Evolutionary conservation across 2,797 vertebrate species (phyloP), one percentile per base, ranked within the genome.

Genomic region (Pampus argenteus): DNA sequence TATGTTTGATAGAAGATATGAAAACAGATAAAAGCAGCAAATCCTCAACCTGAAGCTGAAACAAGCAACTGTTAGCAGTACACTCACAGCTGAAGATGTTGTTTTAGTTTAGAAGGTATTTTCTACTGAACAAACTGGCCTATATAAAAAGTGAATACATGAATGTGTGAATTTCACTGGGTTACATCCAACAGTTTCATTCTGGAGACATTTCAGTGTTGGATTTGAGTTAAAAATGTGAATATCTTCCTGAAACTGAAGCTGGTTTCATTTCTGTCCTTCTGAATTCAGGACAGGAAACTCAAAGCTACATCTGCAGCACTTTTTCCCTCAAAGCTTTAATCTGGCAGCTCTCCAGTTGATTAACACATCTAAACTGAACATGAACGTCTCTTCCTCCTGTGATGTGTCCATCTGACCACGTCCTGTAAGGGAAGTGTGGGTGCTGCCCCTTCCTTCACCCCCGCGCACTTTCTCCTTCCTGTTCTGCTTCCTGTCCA

Each of bases 401-500:
- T 58, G 28, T 65, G 69, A 74, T 85, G 68, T 71, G 44, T 69
- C 61, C 79, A 56, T 67, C 59, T 62, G 52, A 52, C 62, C 71
- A 71, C 74, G 66, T 94, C 94, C 92, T 91, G 86, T 70, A 22
- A 31, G 85, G 91, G 89, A 93, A 90, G 89, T 77, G 69, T 87
- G 90, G 76, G 48, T 51, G 6, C 61, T 85, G 86, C 71, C 86
- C 87, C 87, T 82, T 72, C 2, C 5, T 75, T 70, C 86, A 83
- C 79, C 14, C 15, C 15, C 38, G 4, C 70, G 17, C 22, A 2
- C 81, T 89, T 90, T 85, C 87, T 13, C 38, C 83, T 94, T 96
- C 95, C 95, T 93, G 89, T 75, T 75, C 66, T 63, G 74, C 86
- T 93, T 93, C 87, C 93, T 94, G 76, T 63, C 59, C 66, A 45